Evolutionary conservation across 2,888 invertebrate species (phyloP).

Genomic region (Eudasyphora cyanicolor): DNA sequence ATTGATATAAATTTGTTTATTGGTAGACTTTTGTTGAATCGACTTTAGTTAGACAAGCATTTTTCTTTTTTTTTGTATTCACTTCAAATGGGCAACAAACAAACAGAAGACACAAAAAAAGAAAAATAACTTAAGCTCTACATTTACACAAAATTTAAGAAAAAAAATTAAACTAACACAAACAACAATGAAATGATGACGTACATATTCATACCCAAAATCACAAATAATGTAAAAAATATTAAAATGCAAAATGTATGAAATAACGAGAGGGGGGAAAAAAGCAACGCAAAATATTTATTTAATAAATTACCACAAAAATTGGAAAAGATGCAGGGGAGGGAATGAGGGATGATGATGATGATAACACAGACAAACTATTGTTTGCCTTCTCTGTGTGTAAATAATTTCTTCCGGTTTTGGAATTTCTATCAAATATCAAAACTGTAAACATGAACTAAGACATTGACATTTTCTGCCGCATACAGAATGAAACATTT

Average conservation of each 20-base stretch:
- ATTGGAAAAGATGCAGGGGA: not conserved
- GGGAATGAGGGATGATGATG: too few relatives aligned
- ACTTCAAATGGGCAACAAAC: slow-evolving; percentile 33
- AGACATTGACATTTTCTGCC: not conserved
- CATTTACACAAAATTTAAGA: not conserved
- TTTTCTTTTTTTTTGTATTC: not conserved
- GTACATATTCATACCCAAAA: not conserved
- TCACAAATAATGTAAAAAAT: not conserved
- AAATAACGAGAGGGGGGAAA: not conserved
- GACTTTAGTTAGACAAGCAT: slow-evolving; percentile 35
- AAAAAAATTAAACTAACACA: not conserved
- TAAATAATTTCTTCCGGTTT: slow-evolving; percentile 12
- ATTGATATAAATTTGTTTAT: slow-evolving; percentile 45
- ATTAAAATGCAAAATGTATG: not conserved
- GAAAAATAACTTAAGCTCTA: not conserved
- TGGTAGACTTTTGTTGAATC: slow-evolving; percentile 33
- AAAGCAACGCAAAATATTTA: not conserved
- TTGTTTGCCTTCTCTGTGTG: not conserved
- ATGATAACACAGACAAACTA: not conserved
- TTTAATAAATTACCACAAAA: not conserved
- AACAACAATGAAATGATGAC: not conserved
- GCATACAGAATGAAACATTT: not conserved
- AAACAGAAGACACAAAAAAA: slow-evolving; percentile 32
- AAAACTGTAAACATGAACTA: not conserved
- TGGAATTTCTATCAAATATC: not conserved